phyloP scores from a whole-genome alignment of 2,797 vertebrate genomes.

The Ataeniobius toweri region DNA sequence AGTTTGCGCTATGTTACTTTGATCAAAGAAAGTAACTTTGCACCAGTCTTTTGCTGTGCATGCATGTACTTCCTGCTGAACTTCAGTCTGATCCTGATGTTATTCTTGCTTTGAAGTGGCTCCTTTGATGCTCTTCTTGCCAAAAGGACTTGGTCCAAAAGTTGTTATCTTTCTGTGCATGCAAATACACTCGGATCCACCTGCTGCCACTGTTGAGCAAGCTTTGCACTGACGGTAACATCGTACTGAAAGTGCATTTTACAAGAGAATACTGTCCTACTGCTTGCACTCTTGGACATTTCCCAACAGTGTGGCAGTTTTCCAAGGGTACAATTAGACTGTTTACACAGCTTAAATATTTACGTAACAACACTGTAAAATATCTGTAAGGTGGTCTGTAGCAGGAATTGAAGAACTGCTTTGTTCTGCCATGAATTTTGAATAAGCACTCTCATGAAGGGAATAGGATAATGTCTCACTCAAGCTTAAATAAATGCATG shows the following conservation, averaged over 20 bases:
- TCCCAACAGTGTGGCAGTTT: background rate
- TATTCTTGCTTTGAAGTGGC: background rate
- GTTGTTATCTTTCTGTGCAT: background rate
- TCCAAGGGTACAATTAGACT: background rate
- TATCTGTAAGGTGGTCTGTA: background rate
- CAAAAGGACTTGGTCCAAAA: background rate
- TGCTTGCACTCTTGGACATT: background rate
- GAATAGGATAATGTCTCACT: background rate
- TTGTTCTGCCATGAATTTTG: background rate
- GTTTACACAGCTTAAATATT: background rate
- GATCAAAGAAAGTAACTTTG: background rate
- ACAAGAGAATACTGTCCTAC: background rate
- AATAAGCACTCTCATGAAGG: background rate
- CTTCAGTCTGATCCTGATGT: background rate
- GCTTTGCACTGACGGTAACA: background rate
- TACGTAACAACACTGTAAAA: background rate
- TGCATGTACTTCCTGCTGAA: background rate
- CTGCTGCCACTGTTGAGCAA: background rate
- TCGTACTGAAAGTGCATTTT: background rate
- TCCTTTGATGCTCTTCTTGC: background rate
- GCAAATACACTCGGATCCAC: background rate
- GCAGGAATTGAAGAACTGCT: background rate
- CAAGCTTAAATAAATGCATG: too few species aligned
- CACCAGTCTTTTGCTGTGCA: background rate
- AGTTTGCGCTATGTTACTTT: too few species aligned